Evolutionary conservation across 2,113 vertebrate genomes (phyloP), one percentile per base, ranked within the genome.

Genomic region (Lamprotornis superbus): DNA sequence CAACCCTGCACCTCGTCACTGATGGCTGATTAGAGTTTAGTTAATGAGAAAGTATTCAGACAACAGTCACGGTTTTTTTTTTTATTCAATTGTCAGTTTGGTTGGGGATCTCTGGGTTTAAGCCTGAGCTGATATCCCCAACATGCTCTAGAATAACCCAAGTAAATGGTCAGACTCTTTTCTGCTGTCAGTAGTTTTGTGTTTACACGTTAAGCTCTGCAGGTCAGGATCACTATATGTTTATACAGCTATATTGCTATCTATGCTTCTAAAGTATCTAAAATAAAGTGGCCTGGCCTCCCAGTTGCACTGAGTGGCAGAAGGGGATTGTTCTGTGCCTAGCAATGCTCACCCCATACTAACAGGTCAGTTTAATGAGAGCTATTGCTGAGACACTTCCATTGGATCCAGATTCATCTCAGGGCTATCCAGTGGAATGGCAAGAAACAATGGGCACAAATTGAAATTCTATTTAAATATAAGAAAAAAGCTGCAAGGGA

Each of bases 11-110:
- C 33, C 57, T 88, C 5, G 1, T 83, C 88, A 79, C 59, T 93
- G 83, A 79, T 94, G 83, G 71, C 74, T 90, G 71, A 88, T 94
- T 83, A 91, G 74, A 84, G 63, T 76, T 91, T 73, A 79, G 25
- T 56, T 95, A 80, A 86, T 80, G 67, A 92, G 70, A 64, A 90
- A 24, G 33, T 80, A 33, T 92, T 95, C 71, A 70, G 78, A 73
- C 37, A 77, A 77, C n/a, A 88, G 85, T 59, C 11, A 8, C 30
- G 27, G 46, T 9, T 17, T 11, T 19, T 37, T n/a, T 90, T 88
- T 94, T 73, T 83, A 49, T 69, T 91, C 75, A 35, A 24, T 64
- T 92, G 22, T 37, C 49, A 46, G 37, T 94, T 63, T 93, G 37
- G 22, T n/a, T 86, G 67, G 46, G 30, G 13, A 37, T 91, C 49